Percentiles rank a stretch among this genome's conserved stretches.
These are phyloP conservation scores for Muntiacus reevesi DNA, from an alignment of 2,113 vertebrate species.

Conservation along the genomic window DNA sequence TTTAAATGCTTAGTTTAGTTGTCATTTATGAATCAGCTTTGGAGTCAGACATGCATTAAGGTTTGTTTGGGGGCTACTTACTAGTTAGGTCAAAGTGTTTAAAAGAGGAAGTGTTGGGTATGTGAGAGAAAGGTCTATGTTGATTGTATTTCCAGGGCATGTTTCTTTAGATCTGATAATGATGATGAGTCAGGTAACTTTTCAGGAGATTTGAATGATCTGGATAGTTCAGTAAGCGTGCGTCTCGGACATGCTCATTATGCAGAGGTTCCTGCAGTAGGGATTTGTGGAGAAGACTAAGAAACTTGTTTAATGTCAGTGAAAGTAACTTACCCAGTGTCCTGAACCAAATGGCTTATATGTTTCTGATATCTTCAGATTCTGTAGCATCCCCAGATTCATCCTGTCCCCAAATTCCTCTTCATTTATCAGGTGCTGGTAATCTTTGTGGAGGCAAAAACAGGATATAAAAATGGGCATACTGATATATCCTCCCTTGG, in stretches of 20 bases:
- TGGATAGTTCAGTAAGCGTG: no score
- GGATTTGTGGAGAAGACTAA: not conserved
- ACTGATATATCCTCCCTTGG: not conserved
- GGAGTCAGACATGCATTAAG: not conserved
- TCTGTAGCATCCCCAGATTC: not conserved
- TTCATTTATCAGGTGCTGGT: not conserved
- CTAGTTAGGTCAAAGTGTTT: not conserved
- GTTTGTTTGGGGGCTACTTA: not conserved
- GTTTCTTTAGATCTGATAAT: not conserved
- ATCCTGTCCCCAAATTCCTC: not conserved
- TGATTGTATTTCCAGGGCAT: not conserved
- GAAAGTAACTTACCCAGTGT: not conserved
- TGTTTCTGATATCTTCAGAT: not conserved
- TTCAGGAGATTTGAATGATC: not conserved
- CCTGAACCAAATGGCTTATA: not conserved
- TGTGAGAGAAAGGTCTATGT: not conserved
- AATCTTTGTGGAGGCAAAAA: not conserved
- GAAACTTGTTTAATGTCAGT: not conserved
- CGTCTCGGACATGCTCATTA: rapidly evolving
- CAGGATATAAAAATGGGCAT: not conserved
- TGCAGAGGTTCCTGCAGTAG: not conserved
- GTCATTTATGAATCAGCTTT: not conserved
- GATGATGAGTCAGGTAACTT: not conserved
- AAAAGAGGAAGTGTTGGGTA: not conserved
- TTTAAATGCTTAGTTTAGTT: conserved; percentile 54